Evolutionary conservation across 1,140 invertebrate genomes (phyloP).

Genomic region (Cotesia chilonis): DNA sequence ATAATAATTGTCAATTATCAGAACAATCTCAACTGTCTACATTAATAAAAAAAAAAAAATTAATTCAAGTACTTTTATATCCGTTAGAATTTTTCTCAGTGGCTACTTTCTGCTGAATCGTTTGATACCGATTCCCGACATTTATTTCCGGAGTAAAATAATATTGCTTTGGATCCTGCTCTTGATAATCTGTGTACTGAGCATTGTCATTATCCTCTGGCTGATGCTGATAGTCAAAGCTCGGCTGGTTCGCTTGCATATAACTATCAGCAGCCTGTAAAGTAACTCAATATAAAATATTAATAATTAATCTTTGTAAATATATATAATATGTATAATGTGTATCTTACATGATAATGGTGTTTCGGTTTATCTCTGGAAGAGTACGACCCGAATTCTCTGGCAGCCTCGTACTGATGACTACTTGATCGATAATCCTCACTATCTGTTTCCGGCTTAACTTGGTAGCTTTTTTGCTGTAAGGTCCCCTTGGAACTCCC

Average conservation of each 20-base stretch:
- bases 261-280: background rate
- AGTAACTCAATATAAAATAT: background rate
- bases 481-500: slow-evolving; percentile 34
- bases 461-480: slow-evolving; percentile 45
- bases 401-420: slow-evolving; percentile 5
- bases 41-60: too few species aligned
- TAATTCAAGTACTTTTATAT: slow-evolving; percentile 47
- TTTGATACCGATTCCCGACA: slow-evolving; percentile 56
- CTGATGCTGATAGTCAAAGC: slow-evolving; percentile 43
- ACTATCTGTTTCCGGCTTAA: slow-evolving; percentile 45
- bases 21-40: too few species aligned
- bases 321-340: too few species aligned
- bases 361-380: background rate
- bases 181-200: slow-evolving; percentile 40
- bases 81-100: slow-evolving; percentile 48
- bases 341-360: slow-evolving; percentile 18
- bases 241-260: slow-evolving; percentile 41
- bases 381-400: slow-evolving; percentile 24
- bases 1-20: background rate
- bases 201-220: slow-evolving; percentile 15
- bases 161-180: slow-evolving; percentile 42
- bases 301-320: too few species aligned
- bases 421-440: slow-evolving; percentile 36
- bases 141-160: slow-evolving; percentile 51
- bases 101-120: slow-evolving; percentile 51